Base-by-base conservation (phyloP, 2,888 invertebrate genomes). In the Rotaria socialis region DNA sequence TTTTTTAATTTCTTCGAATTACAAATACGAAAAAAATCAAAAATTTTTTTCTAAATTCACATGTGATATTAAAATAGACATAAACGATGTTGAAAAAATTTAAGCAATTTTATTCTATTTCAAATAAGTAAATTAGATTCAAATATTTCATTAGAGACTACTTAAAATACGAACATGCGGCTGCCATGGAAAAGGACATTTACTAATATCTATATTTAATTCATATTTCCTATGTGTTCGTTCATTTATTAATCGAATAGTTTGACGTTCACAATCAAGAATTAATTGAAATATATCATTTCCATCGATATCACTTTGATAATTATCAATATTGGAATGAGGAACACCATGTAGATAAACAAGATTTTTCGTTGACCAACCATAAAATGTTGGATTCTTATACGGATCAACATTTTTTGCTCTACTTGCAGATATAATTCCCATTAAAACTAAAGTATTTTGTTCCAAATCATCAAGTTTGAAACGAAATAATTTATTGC, bases 111-210 rank as follows among this genome's bases (percentile, higher is more conserved):
- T 52, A 52, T 52, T 52, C 35, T 0, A 52, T 52, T 52, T 52
- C 52, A 52, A 16, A 11, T 16, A 52, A 52, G 52, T 52, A 14
- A 52, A 52, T 52, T 52, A 52, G 3, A 52, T 16, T 52, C 52
- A 14, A 14, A 14, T 52, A 4, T 4, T 52, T 16, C 14, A 52
- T 52, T 52, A 3, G 16, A 16, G 16, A 52, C 16, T 16, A 52
- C 14, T 52, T 16, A 52, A 16, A 52, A 52, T 14, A 52, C 52
- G 52, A 52, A 52, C 52, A 52, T 52, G 24, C 4, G 41, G 75
- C 24, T 47, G 47, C 80, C 80, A 80, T 24, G 80, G 80, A 80
- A 47, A 80, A 27, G 67, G 67, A 67, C 67, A 67, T 6, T 16
- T 67, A 27, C 10, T 16, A 67, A 67, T n/a, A 27, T 67, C 27